Percentiles rank a stretch among this genome's conserved stretches.
Evolutionary conservation across 2,113 vertebrate species (phyloP).

Genomic region (Agapornis roseicollis): DNA sequence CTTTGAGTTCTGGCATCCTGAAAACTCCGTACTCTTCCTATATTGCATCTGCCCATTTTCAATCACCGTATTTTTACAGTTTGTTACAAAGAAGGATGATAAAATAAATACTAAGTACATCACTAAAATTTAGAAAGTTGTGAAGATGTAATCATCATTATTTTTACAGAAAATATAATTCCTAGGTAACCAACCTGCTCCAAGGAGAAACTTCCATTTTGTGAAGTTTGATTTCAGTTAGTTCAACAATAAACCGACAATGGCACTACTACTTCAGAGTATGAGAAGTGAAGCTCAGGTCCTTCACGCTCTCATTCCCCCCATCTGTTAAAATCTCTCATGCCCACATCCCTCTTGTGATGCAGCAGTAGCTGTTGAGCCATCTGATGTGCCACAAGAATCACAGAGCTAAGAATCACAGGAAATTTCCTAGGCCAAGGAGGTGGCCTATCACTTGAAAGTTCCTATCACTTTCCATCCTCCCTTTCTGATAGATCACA

Average conservation of each 20-base stretch:
- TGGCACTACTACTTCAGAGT: neutral
- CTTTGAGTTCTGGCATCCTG: neutral
- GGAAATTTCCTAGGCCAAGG: neutral
- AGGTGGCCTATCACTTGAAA: neutral
- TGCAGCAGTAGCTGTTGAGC: neutral
- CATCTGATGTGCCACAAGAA: neutral
- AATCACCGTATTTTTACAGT: neutral
- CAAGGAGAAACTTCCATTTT: neutral
- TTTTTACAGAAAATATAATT: neutral
- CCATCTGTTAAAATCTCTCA: neutral
- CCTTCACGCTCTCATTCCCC: neutral
- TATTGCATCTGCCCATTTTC: neutral
- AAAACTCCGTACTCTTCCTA: neutral
- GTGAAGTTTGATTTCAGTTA: neutral
- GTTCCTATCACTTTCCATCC: neutral
- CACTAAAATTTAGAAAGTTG: neutral
- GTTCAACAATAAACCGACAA: neutral
- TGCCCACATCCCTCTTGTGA: neutral
- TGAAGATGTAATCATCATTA: neutral
- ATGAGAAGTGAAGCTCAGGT: neutral
- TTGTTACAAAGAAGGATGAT: neutral
- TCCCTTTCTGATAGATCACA: neutral
- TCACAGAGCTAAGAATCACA: neutral
- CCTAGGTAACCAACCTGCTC: neutral
- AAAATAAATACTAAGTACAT: neutral